These are phyloP conservation scores for Neoniphon sammara DNA, from an alignment of 2,797 vertebrate genomes.

Conservation along the genomic window DNA sequence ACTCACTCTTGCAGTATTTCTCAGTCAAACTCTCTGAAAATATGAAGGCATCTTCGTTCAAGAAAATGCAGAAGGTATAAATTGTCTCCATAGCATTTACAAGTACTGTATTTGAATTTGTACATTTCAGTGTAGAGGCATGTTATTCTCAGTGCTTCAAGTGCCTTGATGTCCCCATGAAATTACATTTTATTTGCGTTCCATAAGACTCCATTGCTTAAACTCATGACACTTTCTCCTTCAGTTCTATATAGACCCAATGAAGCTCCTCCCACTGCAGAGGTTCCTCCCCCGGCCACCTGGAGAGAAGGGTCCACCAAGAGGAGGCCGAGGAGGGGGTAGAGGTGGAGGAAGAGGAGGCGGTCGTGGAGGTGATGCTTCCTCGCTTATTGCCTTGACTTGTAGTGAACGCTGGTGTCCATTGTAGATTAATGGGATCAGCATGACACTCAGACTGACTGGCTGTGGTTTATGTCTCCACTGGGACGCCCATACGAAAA, in stretches of 20 bases:
- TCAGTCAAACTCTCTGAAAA: conserved; percentile 98
- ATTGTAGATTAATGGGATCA: background rate
- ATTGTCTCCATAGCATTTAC: background rate
- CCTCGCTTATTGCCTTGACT: background rate
- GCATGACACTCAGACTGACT: background rate
- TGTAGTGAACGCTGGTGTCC: background rate
- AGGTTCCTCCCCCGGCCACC: conserved; percentile 95
- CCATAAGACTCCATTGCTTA: background rate
- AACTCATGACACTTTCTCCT: conserved; percentile 11
- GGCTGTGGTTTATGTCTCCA: no score
- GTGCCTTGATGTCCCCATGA: rapidly evolving
- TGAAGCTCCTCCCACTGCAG: conserved; percentile 94
- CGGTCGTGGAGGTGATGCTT: conserved; percentile 79
- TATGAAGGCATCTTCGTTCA: conserved; percentile 98
- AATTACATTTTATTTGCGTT: background rate
- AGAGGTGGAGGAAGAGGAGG: conserved; percentile 88
- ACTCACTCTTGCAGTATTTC: conserved; percentile 88
- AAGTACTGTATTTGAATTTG: background rate
- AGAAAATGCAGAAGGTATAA: conserved; percentile 97
- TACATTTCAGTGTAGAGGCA: background rate
- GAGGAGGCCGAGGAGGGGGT: conserved; percentile 90
- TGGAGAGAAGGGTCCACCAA: conserved; percentile 91
- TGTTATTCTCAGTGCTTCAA: no score
- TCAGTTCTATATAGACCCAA: conserved; percentile 97
- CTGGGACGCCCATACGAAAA: no score